Evolutionary conservation across 2,797 vertebrate genomes (phyloP).

Genomic region (Loris lydekkerianus): DNA sequence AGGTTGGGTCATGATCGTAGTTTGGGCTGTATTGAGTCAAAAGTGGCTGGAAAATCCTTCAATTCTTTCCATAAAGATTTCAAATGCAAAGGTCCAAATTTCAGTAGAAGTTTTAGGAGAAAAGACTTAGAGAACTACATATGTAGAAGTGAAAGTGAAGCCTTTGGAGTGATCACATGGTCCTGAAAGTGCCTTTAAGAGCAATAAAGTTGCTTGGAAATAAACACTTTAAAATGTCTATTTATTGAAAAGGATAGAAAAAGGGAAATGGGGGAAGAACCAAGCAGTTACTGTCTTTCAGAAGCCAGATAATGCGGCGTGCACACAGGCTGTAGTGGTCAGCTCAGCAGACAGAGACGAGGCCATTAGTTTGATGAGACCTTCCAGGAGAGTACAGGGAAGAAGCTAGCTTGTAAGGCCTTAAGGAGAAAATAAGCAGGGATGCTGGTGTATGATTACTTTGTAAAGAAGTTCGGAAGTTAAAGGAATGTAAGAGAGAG

Average conservation of each 20-base stretch:
- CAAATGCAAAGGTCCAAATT: not conserved
- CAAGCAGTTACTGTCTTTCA: not conserved
- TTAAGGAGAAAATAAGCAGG: not conserved
- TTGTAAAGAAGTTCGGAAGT: not conserved
- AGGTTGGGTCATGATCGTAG: not conserved
- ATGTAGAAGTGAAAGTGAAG: not conserved
- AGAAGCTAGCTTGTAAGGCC: not conserved
- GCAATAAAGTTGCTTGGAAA: not conserved
- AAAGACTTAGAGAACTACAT: not conserved
- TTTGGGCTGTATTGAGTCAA: not conserved
- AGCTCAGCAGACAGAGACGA: not conserved
- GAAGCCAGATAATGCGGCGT: not conserved
- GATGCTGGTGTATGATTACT: not conserved
- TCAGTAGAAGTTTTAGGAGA: not conserved
- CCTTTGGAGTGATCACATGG: not conserved
- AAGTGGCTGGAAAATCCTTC: not conserved
- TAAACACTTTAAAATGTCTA: not conserved
- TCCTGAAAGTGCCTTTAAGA: not conserved
- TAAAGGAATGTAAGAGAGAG: not conserved
- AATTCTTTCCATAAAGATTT: slow-evolving; percentile 1
- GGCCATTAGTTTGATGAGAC: no score
- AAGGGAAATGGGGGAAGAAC: not conserved
- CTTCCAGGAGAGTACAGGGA: not conserved
- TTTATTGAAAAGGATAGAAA: not conserved
- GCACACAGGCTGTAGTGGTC: not conserved